Conservation (phyloP, 1,140 invertebrate genomes). For the Gerris buenoi region DNA sequence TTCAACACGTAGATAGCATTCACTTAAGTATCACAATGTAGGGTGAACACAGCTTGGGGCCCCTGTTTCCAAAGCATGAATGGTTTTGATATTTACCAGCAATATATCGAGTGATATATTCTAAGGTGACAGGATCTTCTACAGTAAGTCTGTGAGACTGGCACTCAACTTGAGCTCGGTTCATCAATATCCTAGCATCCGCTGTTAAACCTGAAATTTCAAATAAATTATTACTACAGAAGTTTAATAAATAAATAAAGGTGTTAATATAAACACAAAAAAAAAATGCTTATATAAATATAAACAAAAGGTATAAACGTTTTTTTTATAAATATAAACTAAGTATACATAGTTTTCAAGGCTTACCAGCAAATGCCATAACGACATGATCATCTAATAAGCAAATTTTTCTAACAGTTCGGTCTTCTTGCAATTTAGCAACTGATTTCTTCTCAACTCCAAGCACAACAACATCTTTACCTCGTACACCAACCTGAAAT, state of each 20-base stretch:
- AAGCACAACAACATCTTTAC: conserved; percentile 86
- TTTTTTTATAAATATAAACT: too few species aligned
- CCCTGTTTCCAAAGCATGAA: too few species aligned
- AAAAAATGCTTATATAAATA: too few species aligned
- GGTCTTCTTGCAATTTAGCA: conserved; percentile 95
- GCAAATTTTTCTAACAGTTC: conserved; percentile 97
- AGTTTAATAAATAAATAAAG: too few species aligned
- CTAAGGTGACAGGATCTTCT: conserved; percentile 97
- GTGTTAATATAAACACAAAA: too few species aligned
- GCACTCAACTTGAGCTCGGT: conserved; percentile 93
- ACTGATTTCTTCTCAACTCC: conserved; percentile 99
- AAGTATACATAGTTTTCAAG: too few species aligned
- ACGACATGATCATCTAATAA: conserved; percentile 96
- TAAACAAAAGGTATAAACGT: too few species aligned
- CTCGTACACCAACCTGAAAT: conserved; percentile 83
- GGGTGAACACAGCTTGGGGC: too few species aligned
- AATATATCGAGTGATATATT: conserved; percentile 94
- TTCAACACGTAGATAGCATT: too few species aligned
- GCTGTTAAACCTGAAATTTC: conserved; percentile 77
- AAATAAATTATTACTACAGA: too few species aligned
- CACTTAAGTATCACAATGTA: too few species aligned
- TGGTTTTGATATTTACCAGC: conserved; percentile 53
- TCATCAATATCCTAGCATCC: conserved; percentile 94
- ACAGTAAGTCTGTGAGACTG: conserved; percentile 96
- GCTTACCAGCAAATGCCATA: conserved; percentile 97